Evolutionary conservation across 2,888 invertebrate genomes (phyloP).

Genomic region (Phaedon cochleariae): DNA sequence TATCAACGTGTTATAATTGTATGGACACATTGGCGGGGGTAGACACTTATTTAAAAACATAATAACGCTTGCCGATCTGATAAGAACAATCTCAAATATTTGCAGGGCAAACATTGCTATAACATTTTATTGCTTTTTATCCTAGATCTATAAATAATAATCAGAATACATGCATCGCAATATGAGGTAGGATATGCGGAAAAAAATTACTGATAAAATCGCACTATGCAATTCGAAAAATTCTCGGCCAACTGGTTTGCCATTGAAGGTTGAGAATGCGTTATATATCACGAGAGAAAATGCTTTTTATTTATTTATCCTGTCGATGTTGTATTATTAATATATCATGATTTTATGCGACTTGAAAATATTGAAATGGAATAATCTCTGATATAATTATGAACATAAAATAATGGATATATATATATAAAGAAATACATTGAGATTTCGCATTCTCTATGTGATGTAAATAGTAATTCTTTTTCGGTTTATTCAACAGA

Average conservation of each 20-base stretch:
- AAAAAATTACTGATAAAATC: constrained; percentile 24
- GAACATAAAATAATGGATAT: too few relatives aligned
- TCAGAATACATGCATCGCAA: not conserved
- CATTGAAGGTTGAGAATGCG: constrained; percentile 32
- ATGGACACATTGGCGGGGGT: not conserved
- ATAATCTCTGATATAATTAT: too few relatives aligned
- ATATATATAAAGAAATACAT: too few relatives aligned
- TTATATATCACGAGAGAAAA: constrained; percentile 6
- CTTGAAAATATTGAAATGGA: too few relatives aligned
- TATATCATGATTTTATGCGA: not conserved
- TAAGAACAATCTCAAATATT: not conserved
- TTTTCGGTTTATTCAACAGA: too few relatives aligned
- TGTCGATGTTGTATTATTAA: constrained; percentile 3
- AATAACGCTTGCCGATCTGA: not conserved
- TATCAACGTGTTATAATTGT: not conserved
- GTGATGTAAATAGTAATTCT: too few relatives aligned
- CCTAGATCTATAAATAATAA: not conserved
- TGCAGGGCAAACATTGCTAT: not conserved
- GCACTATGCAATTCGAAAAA: constrained; percentile 28
- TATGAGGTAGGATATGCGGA: constrained; percentile 16
- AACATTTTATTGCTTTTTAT: not conserved
- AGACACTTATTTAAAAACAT: not conserved
- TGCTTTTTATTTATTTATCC: constrained; percentile 7
- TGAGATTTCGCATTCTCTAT: too few relatives aligned
- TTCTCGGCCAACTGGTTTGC: constrained; percentile 33